Base-by-base conservation (phyloP, 2,797 vertebrate genomes). In the Sylvia borin region DNA sequence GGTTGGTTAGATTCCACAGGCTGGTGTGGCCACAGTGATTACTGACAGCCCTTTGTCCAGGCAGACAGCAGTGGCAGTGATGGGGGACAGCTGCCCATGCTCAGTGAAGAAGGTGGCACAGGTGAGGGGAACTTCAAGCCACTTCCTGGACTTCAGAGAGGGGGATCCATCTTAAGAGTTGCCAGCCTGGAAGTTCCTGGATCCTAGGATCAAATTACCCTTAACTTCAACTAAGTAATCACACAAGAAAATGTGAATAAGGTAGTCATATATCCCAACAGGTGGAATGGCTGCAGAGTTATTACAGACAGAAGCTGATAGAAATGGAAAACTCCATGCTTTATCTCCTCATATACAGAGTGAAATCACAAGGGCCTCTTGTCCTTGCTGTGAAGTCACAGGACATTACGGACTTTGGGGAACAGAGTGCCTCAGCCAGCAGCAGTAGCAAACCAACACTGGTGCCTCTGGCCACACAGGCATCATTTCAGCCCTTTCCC, bases 341-440 rank as follows among this genome's bases (percentile, higher is more conserved):
- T 67, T 61, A 34, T 27, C 45, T 92, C 50, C 27, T 68, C 19
- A 32, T 27, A 20, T 1, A 0, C 11, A 24, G n/a, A 54, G 12
- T 20, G n/a, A 87, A 92, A 72, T 61, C 38, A 65, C 58, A 86
- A 78, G 38, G 66, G 18, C 38, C 31, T 68, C 32, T 50, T 70
- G 29, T 15, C 48, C 38, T 68, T 53, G 32, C 24, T 48, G 38
- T 13, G 10, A 45, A 71, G 40, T 24, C 40, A 71, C 40, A 48
- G 38, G 36, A 51, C 29, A 13, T 29, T 75, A n/a, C 32, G 25
- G 13, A 29, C 3, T 53, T 14, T 38, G 13, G 8, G 9, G 16
- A 17, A 53, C 0, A 0, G 15, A 5, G 0, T 29, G 24, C 11
- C 19, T 31, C 5, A 1, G 36, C 8, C 38, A 48, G 68, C 13